Base-by-base conservation (phyloP, 2,888 invertebrate species). In the Drosophila anomalata region DNA sequence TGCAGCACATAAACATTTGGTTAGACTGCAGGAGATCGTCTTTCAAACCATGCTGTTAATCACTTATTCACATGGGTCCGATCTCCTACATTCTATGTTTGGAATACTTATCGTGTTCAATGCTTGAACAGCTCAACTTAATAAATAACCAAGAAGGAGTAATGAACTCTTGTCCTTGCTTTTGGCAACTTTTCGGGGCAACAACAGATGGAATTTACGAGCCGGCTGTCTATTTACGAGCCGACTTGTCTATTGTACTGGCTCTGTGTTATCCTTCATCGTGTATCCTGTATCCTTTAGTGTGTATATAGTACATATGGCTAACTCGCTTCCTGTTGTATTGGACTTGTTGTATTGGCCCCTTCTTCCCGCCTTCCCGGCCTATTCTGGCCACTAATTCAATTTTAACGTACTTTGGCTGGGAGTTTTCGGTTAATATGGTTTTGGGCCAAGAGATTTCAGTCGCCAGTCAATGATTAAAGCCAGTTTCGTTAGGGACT, bases 381-480 rank as follows among this genome's bases (percentile, higher is more conserved):
- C 53, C 61, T 50, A 57, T 47, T 47, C 46, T 33, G 42, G 20
- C 33, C 33, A 71, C 78, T 78, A 80, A 78, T 79, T 82, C 60
- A 71, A 82, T 79, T 77, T 70, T 73, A 77, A 79, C 77, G 62
- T 70, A 82, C 71, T 77, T 61, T 51, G 24, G 52, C 42, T 11
- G 6, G 44, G 17, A 26, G 9, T 17, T 44, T 56, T 47, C 22
- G 56, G 47, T 20, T 53, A 63, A 67, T 66, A 7, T 26, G 33
- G n/a, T 33, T 31, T 52, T 59, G 12, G 24, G 29, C 20, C 48
- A 48, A 22, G 50, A 33, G 33, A 8, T 17, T 20, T 3, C 14
- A 2, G n/a, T 8, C 6, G 14, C 9, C 12, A 41, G 17, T n/a
- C 41, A 41, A 17, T n/a, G 41, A 41, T 41, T 41, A 17, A 17